Evolutionary conservation across 2,113 vertebrate genomes (phyloP).

Genomic region (Macquaria australasica): DNA sequence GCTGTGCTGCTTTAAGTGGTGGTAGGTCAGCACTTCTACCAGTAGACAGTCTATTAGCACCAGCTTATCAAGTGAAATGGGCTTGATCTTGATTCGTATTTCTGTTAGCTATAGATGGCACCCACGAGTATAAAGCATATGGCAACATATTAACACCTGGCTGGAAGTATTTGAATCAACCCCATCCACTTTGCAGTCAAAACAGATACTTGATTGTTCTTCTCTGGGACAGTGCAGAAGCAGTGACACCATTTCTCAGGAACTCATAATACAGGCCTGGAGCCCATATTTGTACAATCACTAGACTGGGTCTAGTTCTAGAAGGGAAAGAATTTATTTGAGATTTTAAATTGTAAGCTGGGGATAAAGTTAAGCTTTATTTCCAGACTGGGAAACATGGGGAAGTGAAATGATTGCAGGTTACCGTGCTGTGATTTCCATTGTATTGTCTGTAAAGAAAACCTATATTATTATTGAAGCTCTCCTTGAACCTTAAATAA

Average conservation of each 20-base stretch:
- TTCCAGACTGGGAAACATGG: slow-evolving; percentile 3
- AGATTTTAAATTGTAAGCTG: slow-evolving; percentile 12
- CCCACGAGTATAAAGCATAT: not conserved
- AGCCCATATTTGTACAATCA: slow-evolving; percentile 35
- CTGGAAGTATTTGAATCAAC: slow-evolving; percentile 8
- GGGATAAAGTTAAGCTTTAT: slow-evolving; percentile 20
- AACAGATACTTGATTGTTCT: slow-evolving; percentile 17
- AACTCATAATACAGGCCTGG: slow-evolving; percentile 57
- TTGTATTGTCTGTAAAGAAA: slow-evolving; percentile 16
- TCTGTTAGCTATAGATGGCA: not conserved
- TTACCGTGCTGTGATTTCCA: slow-evolving; percentile 24
- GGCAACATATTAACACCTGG: not conserved
- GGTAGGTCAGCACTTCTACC: not conserved
- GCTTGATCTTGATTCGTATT: not conserved
- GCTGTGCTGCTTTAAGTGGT: not conserved
- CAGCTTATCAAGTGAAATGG: not conserved
- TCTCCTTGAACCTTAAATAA: slow-evolving; percentile 63
- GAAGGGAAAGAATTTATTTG: slow-evolving; percentile 2
- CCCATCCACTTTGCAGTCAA: not conserved
- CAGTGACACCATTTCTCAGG: slow-evolving; percentile 60
- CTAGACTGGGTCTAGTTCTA: slow-evolving; percentile 63
- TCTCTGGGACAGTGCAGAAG: slow-evolving; percentile 7
- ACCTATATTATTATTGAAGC: not conserved
- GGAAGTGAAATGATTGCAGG: not conserved
- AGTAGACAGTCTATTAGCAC: not conserved